These are phyloP conservation scores for Indicator maculatus DNA, from an alignment of 2,113 vertebrate species.

Conservation along the genomic window DNA sequence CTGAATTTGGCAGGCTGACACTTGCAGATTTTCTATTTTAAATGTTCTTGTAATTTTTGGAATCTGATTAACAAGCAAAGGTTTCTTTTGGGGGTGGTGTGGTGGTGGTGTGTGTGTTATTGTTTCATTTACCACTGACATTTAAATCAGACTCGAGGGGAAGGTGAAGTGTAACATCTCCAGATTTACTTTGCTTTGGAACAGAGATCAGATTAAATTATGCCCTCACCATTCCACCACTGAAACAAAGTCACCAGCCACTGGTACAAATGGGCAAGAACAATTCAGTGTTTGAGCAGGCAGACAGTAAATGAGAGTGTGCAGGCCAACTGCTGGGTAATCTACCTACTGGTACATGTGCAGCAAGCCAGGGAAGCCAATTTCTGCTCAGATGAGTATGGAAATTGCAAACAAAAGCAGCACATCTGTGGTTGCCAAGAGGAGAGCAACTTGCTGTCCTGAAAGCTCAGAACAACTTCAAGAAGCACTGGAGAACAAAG, in stretches of 20 bases:
- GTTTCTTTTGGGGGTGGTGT: not conserved
- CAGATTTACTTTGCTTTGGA: not conserved
- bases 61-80: not conserved
- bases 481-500: not conserved
- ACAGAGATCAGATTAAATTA: not conserved
- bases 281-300: not conserved
- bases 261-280: not conserved
- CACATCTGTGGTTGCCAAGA: not conserved
- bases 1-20: constrained; percentile 27
- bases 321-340: not conserved
- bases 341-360: not conserved
- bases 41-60: not conserved
- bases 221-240: not conserved
- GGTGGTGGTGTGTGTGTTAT: not conserved
- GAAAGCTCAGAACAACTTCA: constrained; percentile 1
- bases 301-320: not conserved
- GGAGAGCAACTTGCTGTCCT: not conserved
- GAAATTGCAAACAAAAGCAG: constrained; percentile 31
- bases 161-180: not conserved
- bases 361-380: not conserved
- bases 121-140: not conserved
- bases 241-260: not conserved
- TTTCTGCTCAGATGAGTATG: constrained; percentile 12
- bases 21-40: constrained; percentile 32
- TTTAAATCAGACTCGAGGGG: not conserved